Evolutionary conservation across 2,113 vertebrate genomes (phyloP).

Genomic region (Lonchura striata): DNA sequence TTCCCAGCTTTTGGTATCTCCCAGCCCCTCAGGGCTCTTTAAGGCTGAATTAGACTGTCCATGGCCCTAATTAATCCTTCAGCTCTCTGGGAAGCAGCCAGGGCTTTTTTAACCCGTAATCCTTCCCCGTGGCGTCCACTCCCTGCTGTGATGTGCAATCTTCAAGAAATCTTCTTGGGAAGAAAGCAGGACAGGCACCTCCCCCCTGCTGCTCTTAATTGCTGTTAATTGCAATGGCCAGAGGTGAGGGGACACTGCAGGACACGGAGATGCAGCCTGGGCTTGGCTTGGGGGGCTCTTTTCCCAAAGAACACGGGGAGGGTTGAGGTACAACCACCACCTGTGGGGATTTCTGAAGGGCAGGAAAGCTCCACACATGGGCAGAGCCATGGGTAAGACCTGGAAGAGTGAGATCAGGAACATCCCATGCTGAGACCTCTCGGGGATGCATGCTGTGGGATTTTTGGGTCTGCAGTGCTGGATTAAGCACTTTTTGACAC

Average conservation of each 20-base stretch:
- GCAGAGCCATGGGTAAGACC: rapidly evolving
- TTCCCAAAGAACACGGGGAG: neutral
- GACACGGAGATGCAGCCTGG: neutral
- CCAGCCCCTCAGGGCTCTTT: neutral
- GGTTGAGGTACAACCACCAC: neutral
- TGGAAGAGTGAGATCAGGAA: neutral
- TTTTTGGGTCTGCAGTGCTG: neutral
- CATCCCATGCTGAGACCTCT: neutral
- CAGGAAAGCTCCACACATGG: neutral
- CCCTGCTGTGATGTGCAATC: neutral
- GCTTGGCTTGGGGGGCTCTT: neutral
- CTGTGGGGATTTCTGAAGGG: neutral
- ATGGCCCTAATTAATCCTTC: slow-evolving; percentile 31
- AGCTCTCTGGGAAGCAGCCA: slow-evolving; percentile 22
- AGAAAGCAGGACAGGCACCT: neutral
- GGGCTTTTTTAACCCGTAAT: neutral
- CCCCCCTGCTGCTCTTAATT: neutral
- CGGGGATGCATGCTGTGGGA: neutral
- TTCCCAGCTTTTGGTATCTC: neutral
- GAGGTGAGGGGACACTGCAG: neutral
- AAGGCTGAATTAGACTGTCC: slow-evolving; percentile 26
- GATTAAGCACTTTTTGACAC: neutral
- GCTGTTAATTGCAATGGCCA: neutral
- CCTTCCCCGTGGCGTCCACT: neutral
- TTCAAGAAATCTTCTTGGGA: neutral